Evolutionary conservation across 2,888 invertebrate genomes (phyloP).

Genomic region (Hirudinaria manillensis): DNA sequence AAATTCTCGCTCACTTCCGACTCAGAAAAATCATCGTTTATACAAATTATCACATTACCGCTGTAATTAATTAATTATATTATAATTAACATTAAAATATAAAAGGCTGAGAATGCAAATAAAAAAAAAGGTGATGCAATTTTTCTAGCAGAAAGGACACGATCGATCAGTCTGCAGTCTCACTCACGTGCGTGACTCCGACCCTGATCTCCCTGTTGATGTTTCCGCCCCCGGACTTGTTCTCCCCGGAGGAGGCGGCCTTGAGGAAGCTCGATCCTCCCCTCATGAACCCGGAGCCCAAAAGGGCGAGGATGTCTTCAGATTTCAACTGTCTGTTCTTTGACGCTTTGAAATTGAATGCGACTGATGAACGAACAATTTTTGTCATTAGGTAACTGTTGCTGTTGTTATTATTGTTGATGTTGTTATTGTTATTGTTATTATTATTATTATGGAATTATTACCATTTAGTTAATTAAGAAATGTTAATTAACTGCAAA

Average conservation of each 20-base stretch:
- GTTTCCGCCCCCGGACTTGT: conserved; percentile 86
- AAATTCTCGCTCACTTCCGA: too few species aligned
- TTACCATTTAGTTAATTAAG: neutral
- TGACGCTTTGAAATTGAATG: conserved; percentile 38
- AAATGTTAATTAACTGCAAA: too few species aligned
- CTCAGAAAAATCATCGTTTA: neutral
- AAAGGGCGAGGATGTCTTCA: conserved; percentile 81
- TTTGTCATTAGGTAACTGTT: neutral
- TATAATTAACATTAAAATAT: too few species aligned
- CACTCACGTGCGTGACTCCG: conserved; percentile 86
- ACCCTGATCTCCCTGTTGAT: conserved; percentile 92
- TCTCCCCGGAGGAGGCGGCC: conserved; percentile 72
- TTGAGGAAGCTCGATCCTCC: conserved; percentile 86
- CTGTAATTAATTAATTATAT: too few species aligned
- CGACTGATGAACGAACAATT: conserved; percentile 11
- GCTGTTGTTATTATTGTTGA: too few species aligned
- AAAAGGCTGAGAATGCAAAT: too few species aligned
- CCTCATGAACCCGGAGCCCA: conserved; percentile 86
- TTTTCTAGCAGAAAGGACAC: too few species aligned
- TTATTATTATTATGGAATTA: too few species aligned
- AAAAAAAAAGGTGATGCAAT: too few species aligned
- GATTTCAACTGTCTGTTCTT: conserved; percentile 44
- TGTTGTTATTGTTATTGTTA: neutral
- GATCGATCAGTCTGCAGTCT: too few species aligned
- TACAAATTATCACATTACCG: neutral